Evolutionary conservation across 2,113 vertebrate species (phyloP), one percentile per base, ranked within the genome.

Genomic region (Gallinago media): DNA sequence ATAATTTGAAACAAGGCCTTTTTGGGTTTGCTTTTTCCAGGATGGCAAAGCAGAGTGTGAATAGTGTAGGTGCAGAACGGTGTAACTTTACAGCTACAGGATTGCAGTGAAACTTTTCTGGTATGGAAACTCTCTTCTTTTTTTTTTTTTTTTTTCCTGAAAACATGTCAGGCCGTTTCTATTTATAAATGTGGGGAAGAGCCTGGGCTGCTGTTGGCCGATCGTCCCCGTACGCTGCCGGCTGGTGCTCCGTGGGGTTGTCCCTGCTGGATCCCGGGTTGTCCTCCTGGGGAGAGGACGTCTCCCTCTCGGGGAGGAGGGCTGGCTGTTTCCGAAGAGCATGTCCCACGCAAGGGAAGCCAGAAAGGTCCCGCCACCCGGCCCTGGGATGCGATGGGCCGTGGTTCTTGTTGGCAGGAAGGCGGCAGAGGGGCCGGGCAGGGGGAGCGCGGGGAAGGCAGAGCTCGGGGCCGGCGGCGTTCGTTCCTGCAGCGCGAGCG

Each of bases 271-370:
- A 11, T 47, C 38, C 52, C 29, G 50, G 50, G 15, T 52, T 52
- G 26, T 52, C 50, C 26, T 29, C 52, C 26, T 29, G 26, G 27
- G 26, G 27, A 27, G 52, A 54, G 52, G 52, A 29, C 15, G 3
- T 25, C 18, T 52, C 29, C 46, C 34, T 15, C 0, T 3, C 31
- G 1, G 47, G 46, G 15, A 72, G 47, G 36, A 6, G 0, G 21
- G 21, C 12, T 40, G 56, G 5, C 8, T 20, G 15, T 4, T 47
- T 44, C 42, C 16, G 4, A 62, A 70, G 73, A 62, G 36, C 46
- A 1, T 1, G 14, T 27, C 5, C 68, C 7, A 1, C 0, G 1
- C 3, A 4, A 27, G n/a, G 20, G 29, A 21, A 20, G 26, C 0
- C 1, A 55, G 29, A 12, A 11, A 11, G 23, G 4, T 29, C 56